Evolutionary conservation across 2,888 invertebrate genomes (phyloP), one percentile per base, ranked within the genome.

Genomic region (Andrena camellia): DNA sequence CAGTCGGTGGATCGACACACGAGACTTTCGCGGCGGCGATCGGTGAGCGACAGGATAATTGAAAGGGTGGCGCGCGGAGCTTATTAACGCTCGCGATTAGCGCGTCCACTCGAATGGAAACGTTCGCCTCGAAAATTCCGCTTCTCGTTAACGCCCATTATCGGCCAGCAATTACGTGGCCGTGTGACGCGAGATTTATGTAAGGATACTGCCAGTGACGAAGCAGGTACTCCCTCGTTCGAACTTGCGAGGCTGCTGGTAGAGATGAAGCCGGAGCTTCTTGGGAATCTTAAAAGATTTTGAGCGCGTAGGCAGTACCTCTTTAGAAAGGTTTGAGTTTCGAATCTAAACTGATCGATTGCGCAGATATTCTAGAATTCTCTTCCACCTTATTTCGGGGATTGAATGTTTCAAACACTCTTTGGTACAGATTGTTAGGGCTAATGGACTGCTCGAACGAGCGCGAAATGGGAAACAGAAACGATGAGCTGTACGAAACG

Each of bases 21-120:
- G 57, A 60, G 57, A 85, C 68, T 72, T 57, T 57, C 50, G 54
- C 10, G 70, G 70, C 35, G 3, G n/a, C 31, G 59, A 73, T 42
- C 33, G 72, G 71, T 48, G 70, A 71, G 50, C 70, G 48, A 50
- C 35, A 23, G 57, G 42, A 71, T 84, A 82, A 86, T 86, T 79
- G 79, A 82, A 84, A 75, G 66, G 57, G 64, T 66, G n/a, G 59
- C 63, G 75, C 29, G 71, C 62, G 64, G 57, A 5, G 62, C 23
- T 78, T 70, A 76, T 67, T 73, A 81, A 81, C 57, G 42, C 69
- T 78, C 33, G 52, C 67, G 29, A 80, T 75, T 83, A 70, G 80
- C 71, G 54, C 5, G 48, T 2, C 60, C 50, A 33, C 26, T 42
- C 42, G 67, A 72, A 78, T 78, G 72, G 63, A 59, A 68, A 81